Conservation (phyloP, 2,797 vertebrate genomes). For the Chelidonichthys spinosus region DNA sequence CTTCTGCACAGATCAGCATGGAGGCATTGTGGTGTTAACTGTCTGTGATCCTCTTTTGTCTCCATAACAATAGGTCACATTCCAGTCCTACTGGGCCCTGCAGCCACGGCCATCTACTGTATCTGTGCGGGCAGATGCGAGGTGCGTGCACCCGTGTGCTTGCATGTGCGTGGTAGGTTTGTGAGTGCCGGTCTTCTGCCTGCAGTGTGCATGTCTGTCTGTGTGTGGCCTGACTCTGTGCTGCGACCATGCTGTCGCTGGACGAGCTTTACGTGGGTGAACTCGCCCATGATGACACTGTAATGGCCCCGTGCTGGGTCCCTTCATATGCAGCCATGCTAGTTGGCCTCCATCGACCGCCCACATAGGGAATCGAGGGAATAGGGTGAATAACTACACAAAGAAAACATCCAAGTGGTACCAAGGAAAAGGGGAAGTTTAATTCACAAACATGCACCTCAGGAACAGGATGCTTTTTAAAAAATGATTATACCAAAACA, state of each 20-base stretch:
- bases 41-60: conserved; percentile 71
- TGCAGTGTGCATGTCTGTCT: conserved; percentile 14
- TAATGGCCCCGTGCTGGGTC: conserved; percentile 40
- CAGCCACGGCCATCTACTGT: conserved; percentile 39
- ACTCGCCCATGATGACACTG: conserved; percentile 46
- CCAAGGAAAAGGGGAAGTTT: neutral
- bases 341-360: conserved; percentile 30
- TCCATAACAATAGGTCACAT: conserved; percentile 72
- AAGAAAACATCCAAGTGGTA: neutral
- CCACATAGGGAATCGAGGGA: conserved; percentile 22
- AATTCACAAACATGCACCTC: neutral
- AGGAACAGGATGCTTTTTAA: neutral
- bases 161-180: conserved; percentile 8
- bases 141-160: conserved; percentile 5
- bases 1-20: conserved; percentile 67
- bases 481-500: neutral
- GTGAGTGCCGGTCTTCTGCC: conserved; percentile 7
- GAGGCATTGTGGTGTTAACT: conserved; percentile 74
- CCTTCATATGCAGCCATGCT: conserved; percentile 52
- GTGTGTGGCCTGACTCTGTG: conserved; percentile 52
- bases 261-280: conserved; percentile 29
- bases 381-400: neutral
- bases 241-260: conserved; percentile 22
- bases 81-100: conserved; percentile 60
- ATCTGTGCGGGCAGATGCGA: conserved; percentile 32